These are phyloP conservation scores for Blomia tropicalis DNA, from an alignment of 2,888 invertebrate species.

Conservation along the genomic window DNA sequence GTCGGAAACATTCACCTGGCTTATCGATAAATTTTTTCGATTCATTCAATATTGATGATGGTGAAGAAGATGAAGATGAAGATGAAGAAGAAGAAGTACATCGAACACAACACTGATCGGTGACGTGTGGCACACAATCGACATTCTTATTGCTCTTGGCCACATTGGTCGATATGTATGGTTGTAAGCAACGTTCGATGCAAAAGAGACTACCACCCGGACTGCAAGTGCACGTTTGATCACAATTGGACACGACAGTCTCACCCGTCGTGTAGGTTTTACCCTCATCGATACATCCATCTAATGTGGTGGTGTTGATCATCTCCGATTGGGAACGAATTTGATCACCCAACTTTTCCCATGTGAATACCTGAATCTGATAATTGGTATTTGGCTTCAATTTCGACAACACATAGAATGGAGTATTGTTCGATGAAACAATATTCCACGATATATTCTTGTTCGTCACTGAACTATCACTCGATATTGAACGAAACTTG, in stretches of 20 bases:
- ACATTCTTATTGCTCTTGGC: neutral
- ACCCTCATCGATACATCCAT: conserved; percentile 32
- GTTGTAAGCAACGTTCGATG: conserved; percentile 48
- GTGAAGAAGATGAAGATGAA: neutral
- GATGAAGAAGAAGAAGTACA: neutral
- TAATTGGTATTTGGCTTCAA: conserved; percentile 31
- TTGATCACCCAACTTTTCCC: conserved; percentile 30
- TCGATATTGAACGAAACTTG: conserved; percentile 29
- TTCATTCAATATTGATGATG: no score
- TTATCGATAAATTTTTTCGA: conserved; percentile 24
- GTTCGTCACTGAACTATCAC: conserved; percentile 16
- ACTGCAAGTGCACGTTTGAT: conserved; percentile 56
- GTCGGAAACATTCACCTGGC: conserved; percentile 28
- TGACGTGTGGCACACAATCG: neutral
- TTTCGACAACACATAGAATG: conserved; percentile 30
- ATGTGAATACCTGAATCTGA: conserved; percentile 32
- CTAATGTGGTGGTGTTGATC: conserved; percentile 32
- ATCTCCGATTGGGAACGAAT: conserved; percentile 32
- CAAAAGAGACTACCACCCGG: conserved; percentile 50
- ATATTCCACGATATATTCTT: conserved; percentile 17
- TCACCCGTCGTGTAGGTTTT: conserved; percentile 43
- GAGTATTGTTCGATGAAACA: conserved; percentile 29
- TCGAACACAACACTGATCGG: conserved; percentile 25
- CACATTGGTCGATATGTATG: conserved; percentile 39
- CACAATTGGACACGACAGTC: conserved; percentile 54